phyloP scores from a whole-genome alignment of 2,888 invertebrate genomes.

The Calephelis perditalis region DNA sequence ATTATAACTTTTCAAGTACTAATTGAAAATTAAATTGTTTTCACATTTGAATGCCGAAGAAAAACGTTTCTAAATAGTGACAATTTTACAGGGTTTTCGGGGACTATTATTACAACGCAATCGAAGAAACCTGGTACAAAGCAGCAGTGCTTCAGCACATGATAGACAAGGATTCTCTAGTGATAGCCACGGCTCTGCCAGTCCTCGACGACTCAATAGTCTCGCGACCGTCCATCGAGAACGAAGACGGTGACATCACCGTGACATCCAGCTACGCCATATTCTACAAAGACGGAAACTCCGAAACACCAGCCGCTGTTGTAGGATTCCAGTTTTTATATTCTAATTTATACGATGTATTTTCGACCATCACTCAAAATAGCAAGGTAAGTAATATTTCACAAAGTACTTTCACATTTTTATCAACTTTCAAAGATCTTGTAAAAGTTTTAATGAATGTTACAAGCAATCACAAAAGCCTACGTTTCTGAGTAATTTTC shows the following conservation, averaged over 20 bases:
- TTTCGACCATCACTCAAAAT: conserved; percentile 79
- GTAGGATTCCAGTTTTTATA: conserved; percentile 92
- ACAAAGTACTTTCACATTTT: background rate
- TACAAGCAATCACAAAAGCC: no score
- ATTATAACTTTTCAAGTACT: no score
- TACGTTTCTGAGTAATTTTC: no score
- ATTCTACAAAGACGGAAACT: conserved; percentile 86
- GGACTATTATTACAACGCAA: conserved; percentile 84
- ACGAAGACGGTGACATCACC: conserved; percentile 74
- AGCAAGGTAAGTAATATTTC: conserved; percentile 38
- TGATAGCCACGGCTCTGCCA: conserved; percentile 85
- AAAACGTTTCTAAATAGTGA: no score
- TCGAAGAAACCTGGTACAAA: conserved; percentile 95
- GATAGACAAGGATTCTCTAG: conserved; percentile 86
- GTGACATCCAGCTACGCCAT: conserved; percentile 91
- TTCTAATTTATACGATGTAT: conserved; percentile 81
- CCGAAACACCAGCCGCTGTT: conserved; percentile 91
- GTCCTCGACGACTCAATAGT: conserved; percentile 55
- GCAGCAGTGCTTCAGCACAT: conserved; percentile 92
- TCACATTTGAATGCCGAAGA: no score
- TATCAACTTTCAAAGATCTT: no score
- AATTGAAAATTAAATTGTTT: no score
- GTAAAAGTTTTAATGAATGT: no score
- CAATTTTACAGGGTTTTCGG: conserved; percentile 81
- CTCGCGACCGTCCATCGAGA: conserved; percentile 49